A percentile compares a stretch with the other conserved stretches of the same genome.
Evolutionary conservation across 2,888 invertebrate genomes (phyloP).

Genomic region (Liposcelis brunnea): DNA sequence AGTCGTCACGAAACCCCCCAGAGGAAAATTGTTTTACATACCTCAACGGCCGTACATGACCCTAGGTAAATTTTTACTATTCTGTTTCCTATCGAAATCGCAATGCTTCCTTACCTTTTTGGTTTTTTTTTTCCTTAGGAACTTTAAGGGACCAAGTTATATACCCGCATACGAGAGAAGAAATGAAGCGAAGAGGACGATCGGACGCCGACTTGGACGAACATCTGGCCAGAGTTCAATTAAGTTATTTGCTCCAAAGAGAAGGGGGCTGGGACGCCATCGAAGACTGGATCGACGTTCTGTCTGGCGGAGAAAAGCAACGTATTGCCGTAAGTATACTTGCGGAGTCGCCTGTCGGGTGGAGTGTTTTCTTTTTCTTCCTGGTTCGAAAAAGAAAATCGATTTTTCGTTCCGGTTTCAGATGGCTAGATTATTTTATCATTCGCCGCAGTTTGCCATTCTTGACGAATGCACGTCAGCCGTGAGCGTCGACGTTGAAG

Average conservation of each 20-base stretch:
- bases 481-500: conserved; percentile 96
- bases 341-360: conserved; percentile 7
- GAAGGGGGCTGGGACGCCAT: conserved; percentile 83
- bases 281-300: conserved; percentile 97
- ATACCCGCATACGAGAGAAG: conserved; percentile 81
- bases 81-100: background rate
- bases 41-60: conserved; percentile 98
- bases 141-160: conserved; percentile 39
- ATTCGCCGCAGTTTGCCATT: conserved; percentile 95
- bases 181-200: conserved; percentile 62
- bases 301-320: conserved; percentile 97
- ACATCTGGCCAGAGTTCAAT: conserved; percentile 66
- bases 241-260: conserved; percentile 64
- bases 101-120: no score
- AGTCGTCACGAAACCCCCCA: conserved; percentile 82
- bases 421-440: conserved; percentile 95
- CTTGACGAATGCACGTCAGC: conserved; percentile 98
- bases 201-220: conserved; percentile 59
- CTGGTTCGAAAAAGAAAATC: background rate
- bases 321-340: conserved; percentile 59
- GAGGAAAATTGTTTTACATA: conserved; percentile 90
- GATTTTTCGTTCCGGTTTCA: conserved; percentile 22
- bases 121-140: conserved; percentile 2
- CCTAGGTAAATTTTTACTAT: conserved; percentile 54
- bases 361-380: background rate